Percentiles rank a stretch among this genome's conserved stretches.
These are phyloP conservation scores for Nebria brevicollis DNA, from an alignment of 2,888 invertebrate genomes.

Conservation along the genomic window DNA sequence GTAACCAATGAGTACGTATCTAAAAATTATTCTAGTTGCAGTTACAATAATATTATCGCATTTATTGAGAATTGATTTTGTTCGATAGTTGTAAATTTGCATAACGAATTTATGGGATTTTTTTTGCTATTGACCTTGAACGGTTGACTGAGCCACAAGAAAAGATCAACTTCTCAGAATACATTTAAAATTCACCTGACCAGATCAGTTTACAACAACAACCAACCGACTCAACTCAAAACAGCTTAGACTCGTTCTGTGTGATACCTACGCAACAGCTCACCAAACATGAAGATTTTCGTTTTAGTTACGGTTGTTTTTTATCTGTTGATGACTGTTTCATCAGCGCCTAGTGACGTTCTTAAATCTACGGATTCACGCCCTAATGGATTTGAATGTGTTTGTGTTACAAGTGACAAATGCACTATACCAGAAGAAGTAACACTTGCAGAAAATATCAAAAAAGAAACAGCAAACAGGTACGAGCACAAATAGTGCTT, in stretches of 20 bases:
- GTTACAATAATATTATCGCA: too few relatives aligned
- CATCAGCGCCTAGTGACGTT: constrained; percentile 23
- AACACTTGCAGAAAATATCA: background rate
- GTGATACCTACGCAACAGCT: background rate
- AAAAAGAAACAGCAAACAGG: constrained; percentile 28
- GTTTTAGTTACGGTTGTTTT: constrained; percentile 3
- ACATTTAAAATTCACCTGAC: background rate
- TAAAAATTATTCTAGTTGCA: too few relatives aligned
- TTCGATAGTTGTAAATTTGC: background rate
- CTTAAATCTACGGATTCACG: background rate
- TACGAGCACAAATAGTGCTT: background rate
- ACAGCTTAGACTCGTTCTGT: background rate
- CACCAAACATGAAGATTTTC: constrained; percentile 17
- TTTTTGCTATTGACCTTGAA: background rate
- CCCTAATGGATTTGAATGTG: constrained; percentile 23
- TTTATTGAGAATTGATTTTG: background rate
- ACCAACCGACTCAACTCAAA: background rate
- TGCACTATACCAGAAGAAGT: constrained; percentile 5
- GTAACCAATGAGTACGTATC: too few relatives aligned
- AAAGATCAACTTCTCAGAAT: background rate
- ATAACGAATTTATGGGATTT: background rate
- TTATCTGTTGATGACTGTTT: constrained; percentile 32
- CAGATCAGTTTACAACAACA: background rate
- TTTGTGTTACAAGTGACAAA: constrained; percentile 26
- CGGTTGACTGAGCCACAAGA: background rate